These are phyloP conservation scores for Drosophila watanabei DNA, from an alignment of 1,140 invertebrate genomes.

Conservation along the genomic window DNA sequence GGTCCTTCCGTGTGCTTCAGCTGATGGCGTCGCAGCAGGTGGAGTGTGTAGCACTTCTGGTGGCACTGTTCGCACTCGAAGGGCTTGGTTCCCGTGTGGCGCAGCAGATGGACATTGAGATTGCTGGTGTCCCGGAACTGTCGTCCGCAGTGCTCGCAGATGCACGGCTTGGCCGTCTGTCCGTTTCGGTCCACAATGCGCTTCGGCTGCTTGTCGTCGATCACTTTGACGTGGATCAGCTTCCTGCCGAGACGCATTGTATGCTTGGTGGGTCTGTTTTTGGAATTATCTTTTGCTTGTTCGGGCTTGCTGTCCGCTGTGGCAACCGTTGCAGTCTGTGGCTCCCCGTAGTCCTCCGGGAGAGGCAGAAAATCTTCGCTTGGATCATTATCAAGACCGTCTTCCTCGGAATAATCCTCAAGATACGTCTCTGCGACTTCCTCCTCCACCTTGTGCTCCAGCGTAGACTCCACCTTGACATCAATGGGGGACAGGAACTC, in stretches of 20 bases:
- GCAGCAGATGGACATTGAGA: conserved; percentile 65
- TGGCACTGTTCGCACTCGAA: conserved; percentile 66
- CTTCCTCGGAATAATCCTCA: conserved; percentile 12
- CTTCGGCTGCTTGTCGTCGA: conserved; percentile 65
- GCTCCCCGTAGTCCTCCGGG: conserved; percentile 31
- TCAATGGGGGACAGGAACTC: conserved; percentile 10
- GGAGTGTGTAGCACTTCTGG: conserved; percentile 70
- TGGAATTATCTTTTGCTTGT: background rate
- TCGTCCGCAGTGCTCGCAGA: conserved; percentile 71
- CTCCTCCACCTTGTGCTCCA: conserved; percentile 8
- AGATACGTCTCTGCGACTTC: background rate
- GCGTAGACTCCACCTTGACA: conserved; percentile 26
- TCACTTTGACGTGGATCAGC: conserved; percentile 66
- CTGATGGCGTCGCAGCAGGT: conserved; percentile 63
- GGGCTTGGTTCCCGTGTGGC: conserved; percentile 72
- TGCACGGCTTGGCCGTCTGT: conserved; percentile 61
- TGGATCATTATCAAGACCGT: conserved; percentile 3
- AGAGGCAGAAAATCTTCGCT: conserved; percentile 18
- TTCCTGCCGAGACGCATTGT: conserved; percentile 70
- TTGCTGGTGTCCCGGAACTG: conserved; percentile 70
- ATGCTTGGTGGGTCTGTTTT: conserved; percentile 39
- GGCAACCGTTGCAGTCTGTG: conserved; percentile 2
- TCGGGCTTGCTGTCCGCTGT: background rate
- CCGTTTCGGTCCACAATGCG: conserved; percentile 69
- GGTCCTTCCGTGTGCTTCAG: conserved; percentile 71